Conservation (phyloP, 2,797 vertebrate species). For the Phrynocephalus forsythii region DNA sequence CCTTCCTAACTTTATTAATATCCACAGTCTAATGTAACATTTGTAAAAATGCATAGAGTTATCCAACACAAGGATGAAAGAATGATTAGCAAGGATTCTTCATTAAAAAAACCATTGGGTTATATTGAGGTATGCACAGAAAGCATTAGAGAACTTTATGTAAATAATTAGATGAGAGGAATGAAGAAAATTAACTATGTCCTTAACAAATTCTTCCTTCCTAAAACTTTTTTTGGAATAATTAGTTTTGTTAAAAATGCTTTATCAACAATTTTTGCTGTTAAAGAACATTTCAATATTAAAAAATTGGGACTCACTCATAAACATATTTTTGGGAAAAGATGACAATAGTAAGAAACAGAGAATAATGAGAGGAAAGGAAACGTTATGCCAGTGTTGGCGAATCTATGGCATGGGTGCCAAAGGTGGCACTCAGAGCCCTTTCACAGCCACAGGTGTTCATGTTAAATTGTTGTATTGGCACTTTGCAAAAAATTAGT, state of each 20-base stretch:
- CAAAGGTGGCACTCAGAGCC: no score
- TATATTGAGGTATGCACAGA: conserved; percentile 5
- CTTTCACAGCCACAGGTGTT: no score
- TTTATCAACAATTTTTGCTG: neutral
- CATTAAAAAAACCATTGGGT: neutral
- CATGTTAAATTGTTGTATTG: no score
- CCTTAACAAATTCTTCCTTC: neutral
- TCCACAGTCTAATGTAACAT: neutral
- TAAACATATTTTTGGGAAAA: neutral
- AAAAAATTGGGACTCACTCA: neutral
- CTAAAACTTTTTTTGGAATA: neutral
- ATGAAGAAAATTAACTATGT: neutral
- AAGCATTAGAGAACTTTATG: conserved; percentile 1
- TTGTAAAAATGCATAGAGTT: neutral
- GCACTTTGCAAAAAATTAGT: no score
- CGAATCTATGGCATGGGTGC: no score
- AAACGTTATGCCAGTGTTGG: no score
- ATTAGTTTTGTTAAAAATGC: neutral
- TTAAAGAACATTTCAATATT: neutral
- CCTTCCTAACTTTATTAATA: conserved; percentile 16
- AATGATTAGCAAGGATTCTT: neutral
- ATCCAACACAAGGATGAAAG: neutral
- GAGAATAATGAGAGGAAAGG: neutral
- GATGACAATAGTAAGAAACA: neutral
- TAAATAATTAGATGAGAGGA: neutral